Conservation (phyloP, 1,140 invertebrate genomes). For the Drosophila pruinosa region DNA sequence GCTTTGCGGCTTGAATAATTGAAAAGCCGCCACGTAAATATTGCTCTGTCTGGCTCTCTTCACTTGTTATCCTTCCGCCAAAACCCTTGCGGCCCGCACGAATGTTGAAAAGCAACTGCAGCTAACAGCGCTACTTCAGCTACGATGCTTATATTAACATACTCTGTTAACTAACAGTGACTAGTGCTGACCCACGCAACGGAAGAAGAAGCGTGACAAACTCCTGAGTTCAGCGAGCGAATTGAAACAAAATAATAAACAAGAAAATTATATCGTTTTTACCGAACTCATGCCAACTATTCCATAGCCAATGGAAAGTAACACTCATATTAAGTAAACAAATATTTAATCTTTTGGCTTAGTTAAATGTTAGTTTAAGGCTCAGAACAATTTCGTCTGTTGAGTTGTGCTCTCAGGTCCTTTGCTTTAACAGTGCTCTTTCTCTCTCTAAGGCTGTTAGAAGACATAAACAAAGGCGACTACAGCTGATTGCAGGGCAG, state of each 20-base stretch:
- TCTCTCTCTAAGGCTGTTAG: conserved; percentile 4
- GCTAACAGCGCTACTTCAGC: background rate
- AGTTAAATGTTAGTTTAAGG: background rate
- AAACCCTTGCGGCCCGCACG: conserved; percentile 51
- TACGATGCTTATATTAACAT: background rate
- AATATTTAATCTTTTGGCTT: no score
- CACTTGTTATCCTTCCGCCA: conserved; percentile 46
- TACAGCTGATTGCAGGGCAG: conserved; percentile 23
- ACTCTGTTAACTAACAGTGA: conserved; percentile 31
- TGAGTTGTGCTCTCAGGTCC: background rate
- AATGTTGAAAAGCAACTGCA: conserved; percentile 48
- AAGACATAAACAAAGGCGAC: conserved; percentile 30
- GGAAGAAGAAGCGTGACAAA: no score
- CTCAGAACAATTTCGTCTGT: background rate
- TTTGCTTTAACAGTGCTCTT: conserved; percentile 12
- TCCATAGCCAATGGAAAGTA: no score
- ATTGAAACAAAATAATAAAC: no score
- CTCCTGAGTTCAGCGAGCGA: no score
- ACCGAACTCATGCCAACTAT: no score
- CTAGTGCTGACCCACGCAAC: background rate
- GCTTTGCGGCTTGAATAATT: conserved; percentile 64
- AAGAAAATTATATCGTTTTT: no score
- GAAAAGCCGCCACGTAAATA: conserved; percentile 41
- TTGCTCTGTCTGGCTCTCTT: background rate
- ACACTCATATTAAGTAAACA: no score